Evolutionary conservation across 2,113 vertebrate species (phyloP), one percentile per base, ranked within the genome.

Genomic region (Pantherophis guttatus): DNA sequence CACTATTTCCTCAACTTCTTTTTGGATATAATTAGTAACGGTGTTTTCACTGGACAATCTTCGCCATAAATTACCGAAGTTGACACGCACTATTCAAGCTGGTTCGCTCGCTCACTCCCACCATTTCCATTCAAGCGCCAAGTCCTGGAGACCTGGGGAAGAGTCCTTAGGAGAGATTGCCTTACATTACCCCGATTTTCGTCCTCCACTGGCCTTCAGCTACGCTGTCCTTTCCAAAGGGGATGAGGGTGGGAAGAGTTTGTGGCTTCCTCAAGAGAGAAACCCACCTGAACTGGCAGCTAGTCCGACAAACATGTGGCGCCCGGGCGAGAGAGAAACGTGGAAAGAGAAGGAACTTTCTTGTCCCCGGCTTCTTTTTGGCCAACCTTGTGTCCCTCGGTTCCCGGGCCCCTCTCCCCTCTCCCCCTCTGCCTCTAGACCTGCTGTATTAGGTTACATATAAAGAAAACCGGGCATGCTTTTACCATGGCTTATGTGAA

Each of bases 401-500:
- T 33, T 39, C 75, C 75, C 75, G 21, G 70, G 70, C n/a, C 33
- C 70, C 70, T 29, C 65, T 75, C 62, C n/a, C n/a, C 13, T 55
- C 8, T 26, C 59, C 23, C 62, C 11, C 17, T 33, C 65, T 17
- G 13, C 65, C 65, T 33, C 75, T 39, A 39, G 33, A 39, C 8
- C 75, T 44, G 33, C 75, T 21, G 33, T 8, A 3, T 39, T 81
- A 81, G 8, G 75, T 44, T 81, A 81, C 33, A 81, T 21, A 81
- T 81, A 81, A 44, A 81, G 75, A 94, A 90, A 90, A n/a, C 15
- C 13, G 95, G 95, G 96, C 97, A 95, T 91, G 95, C 95, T 97
- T 88, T 89, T 99, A 99, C 99, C 99, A 97, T 99, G 99, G 98
- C 97, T 99, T 98, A 99, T 99, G 96, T 99, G 99, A 95, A 99